Base-by-base conservation (phyloP, 1,140 invertebrate species). In the Chionoecetes opilio region DNA sequence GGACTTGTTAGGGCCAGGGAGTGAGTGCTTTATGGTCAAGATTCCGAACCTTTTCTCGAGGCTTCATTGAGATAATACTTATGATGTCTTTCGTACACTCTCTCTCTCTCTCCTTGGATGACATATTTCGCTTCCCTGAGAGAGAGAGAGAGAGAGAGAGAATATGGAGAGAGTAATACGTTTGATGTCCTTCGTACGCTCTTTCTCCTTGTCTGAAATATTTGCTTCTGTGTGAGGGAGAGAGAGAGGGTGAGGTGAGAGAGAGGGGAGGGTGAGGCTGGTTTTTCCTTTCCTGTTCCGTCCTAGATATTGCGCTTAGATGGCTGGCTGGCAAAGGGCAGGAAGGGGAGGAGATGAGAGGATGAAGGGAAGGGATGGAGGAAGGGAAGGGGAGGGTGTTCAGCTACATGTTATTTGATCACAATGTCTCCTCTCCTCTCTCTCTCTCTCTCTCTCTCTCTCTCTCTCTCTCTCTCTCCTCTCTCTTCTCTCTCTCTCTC, bases 401-500 rank as follows among this genome's bases (percentile, higher is more conserved):
- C 21, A 75, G 63, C 63, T 75, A 75, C 63, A 75, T 75, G 63
- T 75, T 75, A 75, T 75, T 86, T 86, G 84, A 38, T 86, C 84
- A 35, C 84, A 17, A 26, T 86, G 29, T 34, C 35, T 31, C 21
- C 35, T 31, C 21, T 8, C 84, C 84, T 86, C 84, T 86, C 84
- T 41, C 34, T 89, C 87, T 89, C 87, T 89, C 87, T 89, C 87
- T 89, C 87, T 86, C 84, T 86, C 84, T 86, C 82, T 84, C 82
- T 84, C 82, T 84, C 82, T 84, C 82, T 84, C 82, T 84, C 82
- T 84, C 82, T 84, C 82, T 84, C 82, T 84, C 82, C 35, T 34
- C 35, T 34, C 35, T 34, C 35, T 26, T 17, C n/a, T 31, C 29
- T 35, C 17, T 29, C 84, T 86, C 84, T 86, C 84, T 41, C 34